A percentile compares a stretch with the other conserved stretches of the same genome.
These are phyloP conservation scores for Sterrhoptilus dennistouni DNA, from an alignment of 2,113 vertebrate species.

Conservation along the genomic window DNA sequence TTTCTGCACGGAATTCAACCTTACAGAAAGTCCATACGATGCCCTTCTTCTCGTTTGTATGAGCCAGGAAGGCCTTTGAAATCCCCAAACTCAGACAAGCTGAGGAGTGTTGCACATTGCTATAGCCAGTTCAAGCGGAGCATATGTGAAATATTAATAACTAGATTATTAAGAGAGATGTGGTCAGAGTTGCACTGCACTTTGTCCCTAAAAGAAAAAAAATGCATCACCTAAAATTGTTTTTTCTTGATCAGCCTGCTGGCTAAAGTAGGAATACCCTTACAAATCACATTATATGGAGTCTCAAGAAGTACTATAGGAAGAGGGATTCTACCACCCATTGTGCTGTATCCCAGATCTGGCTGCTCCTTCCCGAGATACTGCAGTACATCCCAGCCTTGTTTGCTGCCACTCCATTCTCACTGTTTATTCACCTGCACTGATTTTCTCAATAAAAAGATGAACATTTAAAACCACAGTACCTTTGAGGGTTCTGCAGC, in stretches of 20 bases:
- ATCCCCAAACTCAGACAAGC: neutral
- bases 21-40: neutral
- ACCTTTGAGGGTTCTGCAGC: neutral
- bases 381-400: neutral
- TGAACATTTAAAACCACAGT: neutral
- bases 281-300: neutral
- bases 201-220: neutral
- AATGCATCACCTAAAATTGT: neutral
- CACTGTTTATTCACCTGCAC: neutral
- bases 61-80: neutral
- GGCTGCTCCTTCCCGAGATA: neutral
- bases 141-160: neutral
- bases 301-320: neutral
- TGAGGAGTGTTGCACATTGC: neutral
- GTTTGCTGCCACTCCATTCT: accelerated
- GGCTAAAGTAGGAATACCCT: neutral
- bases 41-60: neutral
- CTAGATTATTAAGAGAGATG: neutral
- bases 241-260: neutral
- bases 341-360: neutral
- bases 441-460: neutral
- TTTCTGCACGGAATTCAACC: neutral
- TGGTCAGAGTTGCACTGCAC: neutral
- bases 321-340: neutral
- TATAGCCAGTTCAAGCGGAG: neutral